A percentile compares a stretch with the other conserved stretches of the same genome.
These are phyloP conservation scores for Diogma glabrata DNA, from an alignment of 2,888 invertebrate genomes.

Conservation along the genomic window DNA sequence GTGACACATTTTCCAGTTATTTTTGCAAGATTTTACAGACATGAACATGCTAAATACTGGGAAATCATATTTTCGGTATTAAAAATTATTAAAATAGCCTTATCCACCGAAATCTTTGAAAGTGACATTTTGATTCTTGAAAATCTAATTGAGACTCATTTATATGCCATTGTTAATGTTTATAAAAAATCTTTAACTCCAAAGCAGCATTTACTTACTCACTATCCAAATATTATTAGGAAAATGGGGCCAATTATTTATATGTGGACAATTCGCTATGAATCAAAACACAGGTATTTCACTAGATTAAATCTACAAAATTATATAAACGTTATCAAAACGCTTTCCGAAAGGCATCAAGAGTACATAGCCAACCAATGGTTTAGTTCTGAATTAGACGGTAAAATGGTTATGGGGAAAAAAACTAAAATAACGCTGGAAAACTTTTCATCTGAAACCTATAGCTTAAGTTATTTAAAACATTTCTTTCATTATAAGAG, in stretches of 20 bases:
- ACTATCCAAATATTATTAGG: constrained; percentile 10
- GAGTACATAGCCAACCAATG: not conserved
- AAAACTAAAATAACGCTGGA: not conserved
- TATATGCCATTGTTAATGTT: not conserved
- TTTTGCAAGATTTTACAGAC: too few relatives aligned
- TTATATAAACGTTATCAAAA: not conserved
- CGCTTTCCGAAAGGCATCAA: not conserved
- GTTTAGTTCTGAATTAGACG: not conserved
- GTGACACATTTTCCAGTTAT: not conserved
- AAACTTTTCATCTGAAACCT: not conserved
- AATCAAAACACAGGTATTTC: constrained; percentile 10
- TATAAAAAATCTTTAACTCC: constrained; percentile 1
- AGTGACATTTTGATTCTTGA: not conserved
- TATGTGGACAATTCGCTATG: constrained; percentile 10
- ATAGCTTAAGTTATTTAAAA: not conserved
- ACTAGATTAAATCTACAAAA: not conserved
- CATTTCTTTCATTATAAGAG: not conserved
- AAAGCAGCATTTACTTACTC: constrained; percentile 12
- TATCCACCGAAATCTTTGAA: not conserved
- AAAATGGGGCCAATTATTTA: constrained; percentile 7
- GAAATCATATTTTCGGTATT: not conserved
- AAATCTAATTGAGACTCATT: not conserved
- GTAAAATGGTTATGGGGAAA: not conserved
- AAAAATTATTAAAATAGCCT: not conserved
- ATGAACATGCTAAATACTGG: not conserved